Evolutionary conservation across 1,140 invertebrate genomes (phyloP).

Genomic region (Harpegnathos saltator): DNA sequence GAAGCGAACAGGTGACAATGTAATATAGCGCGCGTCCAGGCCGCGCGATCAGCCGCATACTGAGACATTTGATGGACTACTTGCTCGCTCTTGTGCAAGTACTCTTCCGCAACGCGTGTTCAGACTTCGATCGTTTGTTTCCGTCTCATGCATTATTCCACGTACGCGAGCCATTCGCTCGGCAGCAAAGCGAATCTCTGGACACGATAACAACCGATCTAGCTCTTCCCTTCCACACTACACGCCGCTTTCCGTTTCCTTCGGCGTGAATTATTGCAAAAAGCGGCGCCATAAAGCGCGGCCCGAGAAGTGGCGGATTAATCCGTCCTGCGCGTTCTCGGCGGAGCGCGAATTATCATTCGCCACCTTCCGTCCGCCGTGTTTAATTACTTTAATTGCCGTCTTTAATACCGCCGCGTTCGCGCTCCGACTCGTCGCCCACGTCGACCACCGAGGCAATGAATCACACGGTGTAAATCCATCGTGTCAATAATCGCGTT

Average conservation of each 20-base stretch:
- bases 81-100: conserved; percentile 39
- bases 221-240: conserved; percentile 31
- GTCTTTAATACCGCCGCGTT: too few species aligned
- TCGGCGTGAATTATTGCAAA: conserved; percentile 13
- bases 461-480: not conserved
- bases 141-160: conserved; percentile 72
- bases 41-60: conserved; percentile 5
- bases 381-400: not conserved
- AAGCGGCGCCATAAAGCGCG: conserved; percentile 4
- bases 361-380: not conserved
- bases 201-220: conserved; percentile 56
- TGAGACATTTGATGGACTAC: conserved; percentile 49
- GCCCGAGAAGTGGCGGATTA: not conserved
- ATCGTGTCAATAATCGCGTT: not conserved
- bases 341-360: not conserved
- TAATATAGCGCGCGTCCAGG: not conserved
- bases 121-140: conserved; percentile 61
- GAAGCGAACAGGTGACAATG: not conserved
- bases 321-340: not conserved
- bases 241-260: conserved; percentile 8
- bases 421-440: not conserved
- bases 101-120: conserved; percentile 53
- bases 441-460: not conserved
- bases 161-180: conserved; percentile 58
- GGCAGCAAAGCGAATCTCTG: conserved; percentile 59